A percentile compares a stretch with the other conserved stretches of the same genome.
Conservation (phyloP, 2,113 vertebrate species). For the Leptodactylus fuscus region DNA sequence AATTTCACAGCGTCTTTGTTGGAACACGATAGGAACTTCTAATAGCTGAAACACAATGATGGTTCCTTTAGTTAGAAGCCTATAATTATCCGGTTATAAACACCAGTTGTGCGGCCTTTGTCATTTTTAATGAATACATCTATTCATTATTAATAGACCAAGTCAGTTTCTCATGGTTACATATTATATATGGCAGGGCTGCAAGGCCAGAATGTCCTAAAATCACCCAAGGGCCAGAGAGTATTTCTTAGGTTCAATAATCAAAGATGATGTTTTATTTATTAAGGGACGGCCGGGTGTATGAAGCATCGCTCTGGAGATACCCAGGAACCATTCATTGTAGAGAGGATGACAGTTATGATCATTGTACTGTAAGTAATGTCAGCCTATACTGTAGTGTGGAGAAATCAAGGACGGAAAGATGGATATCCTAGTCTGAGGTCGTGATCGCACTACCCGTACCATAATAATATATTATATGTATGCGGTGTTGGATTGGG, state of each 20-base stretch:
- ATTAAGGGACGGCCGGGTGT: neutral
- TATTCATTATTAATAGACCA: constrained; percentile 12
- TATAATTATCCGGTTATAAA: neutral
- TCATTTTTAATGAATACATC: neutral
- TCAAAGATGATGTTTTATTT: constrained; percentile 13
- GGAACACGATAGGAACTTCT: neutral
- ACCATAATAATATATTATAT: no score
- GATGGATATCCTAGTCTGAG: neutral
- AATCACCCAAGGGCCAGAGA: neutral
- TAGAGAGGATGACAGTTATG: neutral
- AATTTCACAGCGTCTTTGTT: neutral
- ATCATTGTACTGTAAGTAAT: neutral
- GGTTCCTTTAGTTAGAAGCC: neutral
- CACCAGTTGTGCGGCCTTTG: neutral
- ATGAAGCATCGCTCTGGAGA: neutral
- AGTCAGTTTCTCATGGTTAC: neutral
- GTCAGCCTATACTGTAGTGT: neutral
- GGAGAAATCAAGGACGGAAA: neutral
- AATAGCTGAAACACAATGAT: neutral
- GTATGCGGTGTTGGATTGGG: no score
- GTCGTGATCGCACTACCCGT: no score
- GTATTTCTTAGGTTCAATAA: constrained; percentile 15
- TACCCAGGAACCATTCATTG: neutral
- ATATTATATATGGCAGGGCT: neutral
- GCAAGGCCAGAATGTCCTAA: neutral